phyloP scores from a whole-genome alignment of 1,140 invertebrate genomes.

The Atta colombica region DNA sequence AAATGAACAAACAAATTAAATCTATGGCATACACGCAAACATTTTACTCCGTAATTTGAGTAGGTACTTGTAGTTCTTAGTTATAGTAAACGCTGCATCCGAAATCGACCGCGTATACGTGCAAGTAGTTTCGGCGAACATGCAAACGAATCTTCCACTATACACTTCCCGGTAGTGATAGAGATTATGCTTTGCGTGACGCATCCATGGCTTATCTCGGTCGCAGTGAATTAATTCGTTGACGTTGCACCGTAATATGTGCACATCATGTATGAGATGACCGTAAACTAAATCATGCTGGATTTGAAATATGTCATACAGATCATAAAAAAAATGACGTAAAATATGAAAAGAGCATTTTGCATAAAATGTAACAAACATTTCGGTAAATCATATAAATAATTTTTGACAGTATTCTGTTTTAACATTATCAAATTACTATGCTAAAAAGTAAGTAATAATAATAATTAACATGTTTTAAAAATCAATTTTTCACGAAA shows the following conservation, averaged over 20 bases:
- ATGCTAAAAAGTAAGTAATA: neutral
- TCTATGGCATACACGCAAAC: neutral
- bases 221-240: slow-evolving; percentile 58
- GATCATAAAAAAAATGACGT: slow-evolving; percentile 2
- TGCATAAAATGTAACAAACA: neutral
- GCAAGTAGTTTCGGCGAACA: neutral
- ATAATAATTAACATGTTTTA: neutral
- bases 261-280: slow-evolving; percentile 18
- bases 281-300: slow-evolving; percentile 45
- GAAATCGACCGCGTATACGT: slow-evolving; percentile 1
- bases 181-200: slow-evolving; percentile 46
- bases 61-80: neutral
- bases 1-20: slow-evolving; percentile 25
- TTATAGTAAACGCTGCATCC: neutral
- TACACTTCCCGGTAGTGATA: neutral
- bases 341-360: neutral
- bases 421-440: neutral
- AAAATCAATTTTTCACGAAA: neutral
- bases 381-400: neutral
- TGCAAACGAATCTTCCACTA: neutral
- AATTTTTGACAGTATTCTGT: neutral
- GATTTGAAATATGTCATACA: slow-evolving; percentile 45
- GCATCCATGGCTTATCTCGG: slow-evolving; percentile 49
- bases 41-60: neutral
- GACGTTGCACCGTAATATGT: slow-evolving; percentile 32